Percentiles rank a stretch among this genome's conserved stretches.
These are phyloP conservation scores for Mactromeris polynyma DNA, from an alignment of 2,888 invertebrate genomes.

Conservation along the genomic window DNA sequence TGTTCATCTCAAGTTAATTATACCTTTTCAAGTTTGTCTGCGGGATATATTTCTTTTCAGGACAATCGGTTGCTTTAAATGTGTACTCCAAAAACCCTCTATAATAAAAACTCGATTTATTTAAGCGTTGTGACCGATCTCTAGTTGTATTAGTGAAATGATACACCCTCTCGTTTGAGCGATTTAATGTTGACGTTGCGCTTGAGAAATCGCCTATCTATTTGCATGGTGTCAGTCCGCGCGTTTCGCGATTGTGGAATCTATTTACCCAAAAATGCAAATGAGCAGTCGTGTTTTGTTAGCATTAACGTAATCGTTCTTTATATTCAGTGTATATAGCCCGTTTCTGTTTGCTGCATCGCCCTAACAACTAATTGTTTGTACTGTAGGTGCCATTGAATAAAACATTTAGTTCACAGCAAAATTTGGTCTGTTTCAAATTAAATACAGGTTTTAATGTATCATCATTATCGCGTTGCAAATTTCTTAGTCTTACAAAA, in stretches of 20 bases:
- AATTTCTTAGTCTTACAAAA: too few relatives aligned
- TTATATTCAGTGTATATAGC: not conserved
- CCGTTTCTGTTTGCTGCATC: not conserved
- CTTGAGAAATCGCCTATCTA: not conserved
- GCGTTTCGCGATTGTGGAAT: not conserved
- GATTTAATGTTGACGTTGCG: not conserved
- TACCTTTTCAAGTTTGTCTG: not conserved
- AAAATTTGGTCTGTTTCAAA: too few relatives aligned
- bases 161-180: not conserved
- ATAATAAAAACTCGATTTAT: constrained; percentile 10
- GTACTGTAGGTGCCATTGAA: too few relatives aligned
- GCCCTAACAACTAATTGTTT: not conserved
- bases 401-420: too few relatives aligned
- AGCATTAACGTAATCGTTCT: not conserved
- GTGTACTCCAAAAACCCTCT: not conserved
- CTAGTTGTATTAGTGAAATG: not conserved
- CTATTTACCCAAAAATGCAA: not conserved
- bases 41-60: not conserved
- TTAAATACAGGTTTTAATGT: too few relatives aligned
- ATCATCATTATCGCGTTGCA: too few relatives aligned
- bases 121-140: not conserved
- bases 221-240: not conserved
- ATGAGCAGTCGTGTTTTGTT: not conserved
- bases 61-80: not conserved
- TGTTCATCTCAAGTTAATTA: not conserved